A percentile compares a stretch with the other conserved stretches of the same genome.
These are phyloP conservation scores for Azorinus chamasolen DNA, from an alignment of 2,888 invertebrate species.

Conservation along the genomic window DNA sequence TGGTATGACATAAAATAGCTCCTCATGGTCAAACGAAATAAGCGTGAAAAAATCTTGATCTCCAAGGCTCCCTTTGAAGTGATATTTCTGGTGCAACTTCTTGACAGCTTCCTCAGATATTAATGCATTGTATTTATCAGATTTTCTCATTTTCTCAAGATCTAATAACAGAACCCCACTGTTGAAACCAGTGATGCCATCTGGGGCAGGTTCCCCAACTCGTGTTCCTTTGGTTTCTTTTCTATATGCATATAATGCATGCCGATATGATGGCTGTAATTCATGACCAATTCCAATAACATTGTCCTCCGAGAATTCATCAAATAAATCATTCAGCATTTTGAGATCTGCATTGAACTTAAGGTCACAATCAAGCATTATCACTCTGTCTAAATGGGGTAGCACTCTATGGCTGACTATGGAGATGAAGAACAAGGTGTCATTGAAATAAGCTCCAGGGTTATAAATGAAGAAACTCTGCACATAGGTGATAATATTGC, in stretches of 20 bases:
- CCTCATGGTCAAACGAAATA: slow-evolving; percentile 90
- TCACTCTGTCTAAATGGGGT: slow-evolving; percentile 89
- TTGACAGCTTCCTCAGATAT: slow-evolving; percentile 80
- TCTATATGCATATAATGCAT: slow-evolving; percentile 91
- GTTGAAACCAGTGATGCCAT: slow-evolving; percentile 91
- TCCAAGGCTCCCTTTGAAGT: slow-evolving; percentile 89
- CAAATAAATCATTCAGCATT: slow-evolving; percentile 90
- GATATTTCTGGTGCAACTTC: slow-evolving; percentile 85
- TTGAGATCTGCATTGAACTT: slow-evolving; percentile 91
- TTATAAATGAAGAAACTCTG: slow-evolving; percentile 91
- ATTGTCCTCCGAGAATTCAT: slow-evolving; percentile 89
- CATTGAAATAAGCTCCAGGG: slow-evolving; percentile 92
- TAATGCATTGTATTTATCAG: slow-evolving; percentile 89
- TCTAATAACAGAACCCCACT: slow-evolving; percentile 92
- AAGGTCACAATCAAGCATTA: slow-evolving; percentile 93
- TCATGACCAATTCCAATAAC: slow-evolving; percentile 90
- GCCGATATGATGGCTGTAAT: slow-evolving; percentile 92
- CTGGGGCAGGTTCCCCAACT: slow-evolving; percentile 88
- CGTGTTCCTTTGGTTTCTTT: slow-evolving; percentile 89
- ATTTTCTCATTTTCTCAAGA: slow-evolving; percentile 90
- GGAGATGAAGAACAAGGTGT: slow-evolving; percentile 93
- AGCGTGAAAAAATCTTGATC: slow-evolving; percentile 94
- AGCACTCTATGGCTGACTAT: slow-evolving; percentile 91
- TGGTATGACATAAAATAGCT: slow-evolving; percentile 91
- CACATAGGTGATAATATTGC: slow-evolving; percentile 90